Evolutionary conservation across 2,888 invertebrate species (phyloP), one percentile per base, ranked within the genome.

Genomic region (Liposcelis brunnea): DNA sequence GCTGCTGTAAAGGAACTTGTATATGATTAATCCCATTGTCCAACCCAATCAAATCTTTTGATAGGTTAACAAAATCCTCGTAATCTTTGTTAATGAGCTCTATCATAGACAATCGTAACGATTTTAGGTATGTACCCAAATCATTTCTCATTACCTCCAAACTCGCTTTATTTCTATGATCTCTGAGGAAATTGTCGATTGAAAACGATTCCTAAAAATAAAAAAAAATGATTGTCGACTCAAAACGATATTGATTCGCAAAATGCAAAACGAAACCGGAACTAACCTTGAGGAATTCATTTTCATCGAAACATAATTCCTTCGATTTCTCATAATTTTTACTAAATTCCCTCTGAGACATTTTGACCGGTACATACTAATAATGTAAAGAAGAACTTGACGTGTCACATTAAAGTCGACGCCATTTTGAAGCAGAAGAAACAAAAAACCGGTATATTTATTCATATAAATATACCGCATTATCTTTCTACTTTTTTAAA

Each of bases 71-170:
- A 66, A 97, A 97, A 61, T 95, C 93, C 2, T 90, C 91, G 59
- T 97, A 98, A 61, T 98, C 95, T 59, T 90, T 87, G 65, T 97
- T 97, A 53, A 97, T 91, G 6, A 97, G 74, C 62, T 97, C 94
- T 52, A 95, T 87, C 87, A 97, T 91, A 11, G 91, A 83, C 48
- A 85, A 77, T 53, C 93, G 75, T 1, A 97, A 67, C n/a, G 87
- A 79, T 64, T 89, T 87, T 40, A 95, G 68, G 62, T 94, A 95
- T 15, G 83, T 69, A 3, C 87, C 86, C 52, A 97, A 68, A 62
- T 95, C 90, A 65, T 87, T 87, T 44, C 90, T 73, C 63, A 95
- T 75, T 10, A 76, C 77, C 61, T 94, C 93, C 56, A 91, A 66
- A 12, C 77, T 77, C 1, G 75, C 76, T 49, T 69, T 71, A 60